Percentiles rank a stretch among this genome's conserved stretches.
Conservation (phyloP, 1,140 invertebrate species). For the Phenacoccus solenopsis region DNA sequence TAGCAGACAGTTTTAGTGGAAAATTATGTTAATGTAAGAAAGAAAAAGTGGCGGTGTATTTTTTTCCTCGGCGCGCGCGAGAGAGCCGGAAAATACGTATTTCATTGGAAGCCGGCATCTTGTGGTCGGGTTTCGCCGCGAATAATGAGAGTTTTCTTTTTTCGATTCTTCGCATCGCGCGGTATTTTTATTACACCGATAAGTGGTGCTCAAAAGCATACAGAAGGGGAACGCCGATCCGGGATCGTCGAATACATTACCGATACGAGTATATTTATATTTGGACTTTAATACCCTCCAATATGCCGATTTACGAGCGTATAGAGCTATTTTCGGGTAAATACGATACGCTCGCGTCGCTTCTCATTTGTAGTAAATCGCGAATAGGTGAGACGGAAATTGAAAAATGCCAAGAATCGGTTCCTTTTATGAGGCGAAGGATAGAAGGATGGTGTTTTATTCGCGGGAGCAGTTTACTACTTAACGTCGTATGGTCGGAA, state of each 20-base stretch:
- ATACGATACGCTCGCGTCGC: background rate
- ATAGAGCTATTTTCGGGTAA: background rate
- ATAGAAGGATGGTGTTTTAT: too few species aligned
- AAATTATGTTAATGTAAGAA: constrained; percentile 17
- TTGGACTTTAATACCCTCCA: background rate
- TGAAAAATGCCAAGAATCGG: too few species aligned
- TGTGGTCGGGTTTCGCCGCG: constrained; percentile 5
- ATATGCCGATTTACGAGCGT: background rate
- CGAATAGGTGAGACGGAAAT: too few species aligned
- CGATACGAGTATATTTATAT: too few species aligned
- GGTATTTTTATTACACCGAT: background rate
- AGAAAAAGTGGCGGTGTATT: constrained; percentile 11
- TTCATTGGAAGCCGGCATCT: constrained; percentile 13
- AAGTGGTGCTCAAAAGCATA: background rate
- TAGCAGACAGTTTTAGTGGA: constrained; percentile 17
- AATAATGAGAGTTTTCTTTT: constrained; percentile 10
- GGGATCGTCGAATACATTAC: background rate
- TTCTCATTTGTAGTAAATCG: background rate
- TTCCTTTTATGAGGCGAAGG: too few species aligned
- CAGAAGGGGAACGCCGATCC: background rate
- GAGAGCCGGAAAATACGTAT: constrained; percentile 17
- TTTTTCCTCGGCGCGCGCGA: background rate
- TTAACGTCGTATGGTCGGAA: background rate
- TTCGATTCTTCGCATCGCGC: background rate
- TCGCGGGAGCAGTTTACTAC: too few species aligned